Conservation (phyloP, 2,888 invertebrate species). For the Drosophila greeni region DNA sequence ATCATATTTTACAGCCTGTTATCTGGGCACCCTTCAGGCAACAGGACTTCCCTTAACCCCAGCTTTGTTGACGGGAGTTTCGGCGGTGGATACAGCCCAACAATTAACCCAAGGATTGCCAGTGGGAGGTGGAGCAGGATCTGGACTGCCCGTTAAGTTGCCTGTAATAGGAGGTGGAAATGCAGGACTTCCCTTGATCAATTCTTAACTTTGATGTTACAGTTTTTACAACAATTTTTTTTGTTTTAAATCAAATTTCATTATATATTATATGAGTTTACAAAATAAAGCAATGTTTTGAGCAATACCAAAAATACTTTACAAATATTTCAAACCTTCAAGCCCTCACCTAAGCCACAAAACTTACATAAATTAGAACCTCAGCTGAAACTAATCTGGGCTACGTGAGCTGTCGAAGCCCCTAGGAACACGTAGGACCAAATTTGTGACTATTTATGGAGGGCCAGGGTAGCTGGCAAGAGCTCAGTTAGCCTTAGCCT, state of each 20-base stretch:
- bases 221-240: not conserved
- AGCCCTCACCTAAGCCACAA: not conserved
- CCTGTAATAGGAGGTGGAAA: not conserved
- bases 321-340: not conserved
- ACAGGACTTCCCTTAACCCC: rapidly evolving
- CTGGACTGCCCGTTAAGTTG: not conserved
- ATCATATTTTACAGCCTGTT: conserved; percentile 40
- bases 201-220: too few relatives aligned
- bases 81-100: rapidly evolving
- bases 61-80: rapidly evolving
- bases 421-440: conserved; percentile 44
- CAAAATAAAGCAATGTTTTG: conserved; percentile 13
- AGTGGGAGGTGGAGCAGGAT: too few relatives aligned
- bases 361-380: not conserved
- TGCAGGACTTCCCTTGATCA: not conserved
- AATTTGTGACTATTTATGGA: conserved; percentile 49
- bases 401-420: conserved; percentile 37
- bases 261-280: not conserved
- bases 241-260: not conserved
- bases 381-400: conserved; percentile 24
- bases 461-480: not conserved
- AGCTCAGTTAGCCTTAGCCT: conserved; percentile 8
- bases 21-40: conserved; percentile 37
- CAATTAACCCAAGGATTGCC: not conserved
- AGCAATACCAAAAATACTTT: not conserved